Conservation (phyloP, 2,888 invertebrate species). For the Pristionchus mayeri region DNA sequence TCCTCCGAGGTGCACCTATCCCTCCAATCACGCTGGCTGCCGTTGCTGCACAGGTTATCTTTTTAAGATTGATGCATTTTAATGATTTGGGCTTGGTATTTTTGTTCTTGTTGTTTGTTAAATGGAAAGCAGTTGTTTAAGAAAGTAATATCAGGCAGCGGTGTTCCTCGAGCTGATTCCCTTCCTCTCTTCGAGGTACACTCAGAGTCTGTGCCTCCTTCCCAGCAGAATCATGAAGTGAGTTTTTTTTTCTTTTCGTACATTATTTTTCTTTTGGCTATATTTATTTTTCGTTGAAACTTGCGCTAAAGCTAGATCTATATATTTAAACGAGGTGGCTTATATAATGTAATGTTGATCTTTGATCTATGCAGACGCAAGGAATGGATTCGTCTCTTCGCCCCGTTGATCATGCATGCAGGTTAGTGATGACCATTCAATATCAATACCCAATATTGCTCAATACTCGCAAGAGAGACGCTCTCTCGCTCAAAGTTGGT, state of each 20-base stretch:
- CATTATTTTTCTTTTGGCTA: too few species aligned
- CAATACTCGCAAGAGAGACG: too few species aligned
- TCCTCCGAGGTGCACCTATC: conserved; percentile 39
- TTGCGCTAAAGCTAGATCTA: background rate
- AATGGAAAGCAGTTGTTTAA: background rate
- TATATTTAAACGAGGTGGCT: too few species aligned
- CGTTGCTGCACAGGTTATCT: conserved; percentile 36
- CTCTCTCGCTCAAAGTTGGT: too few species aligned
- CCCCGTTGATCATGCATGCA: conserved; percentile 81
- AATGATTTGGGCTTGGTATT: background rate
- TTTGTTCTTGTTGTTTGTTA: background rate
- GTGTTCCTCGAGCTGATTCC: conserved; percentile 47
- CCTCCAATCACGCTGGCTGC: conserved; percentile 49
- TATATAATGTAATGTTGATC: background rate
- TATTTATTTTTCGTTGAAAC: background rate
- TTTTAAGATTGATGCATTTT: background rate
- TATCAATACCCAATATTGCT: too few species aligned
- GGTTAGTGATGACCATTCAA: too few species aligned
- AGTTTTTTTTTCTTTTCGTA: conserved; percentile 16
- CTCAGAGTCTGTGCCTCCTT: conserved; percentile 40
- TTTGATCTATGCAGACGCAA: conserved; percentile 32
- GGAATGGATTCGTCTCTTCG: conserved; percentile 79
- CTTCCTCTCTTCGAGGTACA: conserved; percentile 38
- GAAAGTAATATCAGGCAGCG: conserved; percentile 9
- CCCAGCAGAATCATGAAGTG: conserved; percentile 42